Evolutionary conservation across 2,888 invertebrate species (phyloP), one percentile per base, ranked within the genome.

Genomic region (Cataglyphis cursor): DNA sequence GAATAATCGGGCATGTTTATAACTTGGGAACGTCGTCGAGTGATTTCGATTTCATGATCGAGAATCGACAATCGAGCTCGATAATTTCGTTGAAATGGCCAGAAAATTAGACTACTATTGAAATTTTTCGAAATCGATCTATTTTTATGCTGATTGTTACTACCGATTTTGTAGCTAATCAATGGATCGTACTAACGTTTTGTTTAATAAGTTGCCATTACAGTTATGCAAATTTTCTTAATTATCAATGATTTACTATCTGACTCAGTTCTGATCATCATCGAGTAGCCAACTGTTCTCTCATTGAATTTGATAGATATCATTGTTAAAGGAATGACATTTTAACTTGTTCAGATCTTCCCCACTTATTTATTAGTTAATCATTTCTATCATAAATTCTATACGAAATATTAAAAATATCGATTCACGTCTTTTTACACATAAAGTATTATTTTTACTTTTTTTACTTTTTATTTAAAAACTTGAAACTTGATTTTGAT

Each of bases 41-140:
- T 84, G 81, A 90, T 90, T 90, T 90, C 89, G 66, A 82, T 90
- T 90, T 89, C 90, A 89, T 86, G 89, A 89, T 90, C 85, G 88
- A 81, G 75, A 48, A 70, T 65, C 59, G 35, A 44, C 84, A 84
- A 74, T 84, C 66, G 80, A 35, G 21, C 62, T 18, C 18, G 61
- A 18, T 35, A 57, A 75, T 51, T 51, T 41, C 18, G 72, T 48
- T 72, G 24, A 61, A 48, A 59, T n/a, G 59, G 9, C 4, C 38
- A 24, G 48, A 48, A 68, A 64, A 81, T 31, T 28, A 41, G 51
- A 57, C 62, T 83, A 59, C 66, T 10, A 38, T 51, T 61, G 82
- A 41, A 1, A 8, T 54, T 87, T 85, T 85, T 81, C 87, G 85
- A 89, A 89, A 89, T 81, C 41, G 21, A 44, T 70, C 48, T 74